phyloP scores from a whole-genome alignment of 2,888 invertebrate genomes.

The Eurois occulta region DNA sequence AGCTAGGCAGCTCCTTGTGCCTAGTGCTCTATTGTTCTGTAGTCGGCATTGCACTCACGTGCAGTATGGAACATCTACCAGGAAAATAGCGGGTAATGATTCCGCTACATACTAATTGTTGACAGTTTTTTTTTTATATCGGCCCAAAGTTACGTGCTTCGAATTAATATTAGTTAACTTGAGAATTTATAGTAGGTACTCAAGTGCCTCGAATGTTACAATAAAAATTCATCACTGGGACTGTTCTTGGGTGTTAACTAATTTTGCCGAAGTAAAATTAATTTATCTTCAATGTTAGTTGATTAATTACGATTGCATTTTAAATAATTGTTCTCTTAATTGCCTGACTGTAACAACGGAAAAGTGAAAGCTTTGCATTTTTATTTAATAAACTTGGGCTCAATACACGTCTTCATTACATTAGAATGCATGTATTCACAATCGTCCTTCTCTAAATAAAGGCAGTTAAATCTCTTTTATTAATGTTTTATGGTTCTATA shows the following conservation, averaged over 20 bases:
- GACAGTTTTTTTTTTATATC: constrained; percentile 45
- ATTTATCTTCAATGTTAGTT: neutral
- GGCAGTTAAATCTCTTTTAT: constrained; percentile 41
- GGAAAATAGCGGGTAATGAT: constrained; percentile 64
- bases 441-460: constrained; percentile 43
- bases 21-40: constrained; percentile 69
- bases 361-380: constrained; percentile 9
- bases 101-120: constrained; percentile 52
- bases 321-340: neutral
- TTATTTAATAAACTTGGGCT: constrained; percentile 33
- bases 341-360: constrained; percentile 9
- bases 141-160: constrained; percentile 26
- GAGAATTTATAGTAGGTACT: constrained; percentile 25
- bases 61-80: constrained; percentile 57
- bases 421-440: constrained; percentile 42
- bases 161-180: constrained; percentile 35
- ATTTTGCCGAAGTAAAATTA: constrained; percentile 2
- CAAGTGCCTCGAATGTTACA: constrained; percentile 5
- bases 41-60: constrained; percentile 59
- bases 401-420: constrained; percentile 27
- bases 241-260: constrained; percentile 25
- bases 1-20: constrained; percentile 68
- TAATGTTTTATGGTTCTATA: constrained; percentile 31
- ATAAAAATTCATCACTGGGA: constrained; percentile 29
- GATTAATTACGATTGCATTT: neutral